These are phyloP conservation scores for Eupleurogrammus muticus DNA, from an alignment of 2,797 vertebrate genomes.

Conservation along the genomic window DNA sequence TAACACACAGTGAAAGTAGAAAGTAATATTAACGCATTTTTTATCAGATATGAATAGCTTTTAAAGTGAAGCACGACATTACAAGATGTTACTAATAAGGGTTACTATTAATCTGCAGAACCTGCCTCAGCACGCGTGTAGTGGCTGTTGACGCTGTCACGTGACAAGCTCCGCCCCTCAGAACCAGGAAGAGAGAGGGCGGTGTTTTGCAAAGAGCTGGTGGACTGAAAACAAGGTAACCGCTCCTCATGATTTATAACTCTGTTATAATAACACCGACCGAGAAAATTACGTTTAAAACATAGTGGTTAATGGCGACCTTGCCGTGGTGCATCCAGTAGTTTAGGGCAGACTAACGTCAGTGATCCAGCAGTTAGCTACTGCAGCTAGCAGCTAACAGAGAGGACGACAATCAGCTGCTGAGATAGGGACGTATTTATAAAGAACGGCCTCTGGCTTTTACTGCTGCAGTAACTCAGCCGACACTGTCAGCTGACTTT, in stretches of 20 bases:
- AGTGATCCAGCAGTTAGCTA: conserved; percentile 36
- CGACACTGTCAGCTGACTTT: neutral
- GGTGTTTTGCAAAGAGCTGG: conserved; percentile 39
- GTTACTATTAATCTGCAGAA: too few relatives aligned
- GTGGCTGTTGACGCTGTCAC: conserved; percentile 49
- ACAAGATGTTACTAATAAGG: too few relatives aligned
- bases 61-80: too few relatives aligned
- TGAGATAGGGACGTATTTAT: neutral
- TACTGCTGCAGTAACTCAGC: neutral
- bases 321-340: too few relatives aligned
- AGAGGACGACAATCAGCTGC: conserved; percentile 8
- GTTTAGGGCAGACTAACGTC: neutral
- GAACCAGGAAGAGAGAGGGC: conserved; percentile 67
- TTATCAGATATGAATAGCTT: too few relatives aligned
- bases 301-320: neutral
- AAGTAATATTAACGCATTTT: too few relatives aligned
- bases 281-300: accelerated
- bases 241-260: accelerated
- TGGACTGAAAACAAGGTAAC: conserved; percentile 62
- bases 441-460: neutral
- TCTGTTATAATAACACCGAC: neutral
- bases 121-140: neutral
- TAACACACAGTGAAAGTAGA: too few relatives aligned
- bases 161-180: conserved; percentile 42
- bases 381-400: conserved; percentile 50